Evolutionary conservation across 2,113 vertebrate genomes (phyloP).

Genomic region (Neofelis nebulosa): DNA sequence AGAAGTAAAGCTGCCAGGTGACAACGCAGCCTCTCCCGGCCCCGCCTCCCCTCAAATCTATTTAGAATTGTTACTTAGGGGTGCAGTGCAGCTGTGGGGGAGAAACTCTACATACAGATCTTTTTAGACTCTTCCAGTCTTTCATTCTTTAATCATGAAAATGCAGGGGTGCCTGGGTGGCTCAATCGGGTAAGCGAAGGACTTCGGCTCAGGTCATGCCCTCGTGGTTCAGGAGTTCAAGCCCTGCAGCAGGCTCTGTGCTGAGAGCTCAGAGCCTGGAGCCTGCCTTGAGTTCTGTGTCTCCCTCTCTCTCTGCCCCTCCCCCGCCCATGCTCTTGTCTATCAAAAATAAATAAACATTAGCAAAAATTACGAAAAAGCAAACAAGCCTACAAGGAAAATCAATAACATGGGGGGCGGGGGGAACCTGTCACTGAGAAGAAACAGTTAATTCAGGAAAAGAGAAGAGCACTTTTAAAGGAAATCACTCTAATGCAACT

Average conservation of each 20-base stretch:
- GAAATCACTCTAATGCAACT: not conserved
- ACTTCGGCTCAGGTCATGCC: too few species aligned
- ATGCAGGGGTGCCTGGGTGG: too few species aligned
- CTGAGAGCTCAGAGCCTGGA: too few species aligned
- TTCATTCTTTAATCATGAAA: not conserved
- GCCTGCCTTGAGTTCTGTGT: too few species aligned
- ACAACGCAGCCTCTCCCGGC: not conserved
- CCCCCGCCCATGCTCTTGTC: too few species aligned
- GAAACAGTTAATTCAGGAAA: constrained; percentile 11
- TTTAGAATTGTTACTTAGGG: not conserved
- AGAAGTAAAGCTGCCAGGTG: not conserved
- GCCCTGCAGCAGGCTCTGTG: too few species aligned
- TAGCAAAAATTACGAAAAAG: not conserved
- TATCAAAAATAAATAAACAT: too few species aligned
- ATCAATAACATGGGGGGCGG: not conserved
- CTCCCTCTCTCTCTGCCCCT: too few species aligned
- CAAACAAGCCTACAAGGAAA: not conserved
- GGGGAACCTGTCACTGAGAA: not conserved
- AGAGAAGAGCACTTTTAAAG: constrained; percentile 6
- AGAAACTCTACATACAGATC: not conserved
- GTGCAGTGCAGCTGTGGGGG: fast-evolving
- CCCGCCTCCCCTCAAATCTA: not conserved
- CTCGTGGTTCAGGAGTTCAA: too few species aligned
- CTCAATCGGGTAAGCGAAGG: too few species aligned
- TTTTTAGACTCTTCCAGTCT: not conserved